Evolutionary conservation across 2,797 vertebrate species (phyloP).

Genomic region (Darevskia mixta): DNA sequence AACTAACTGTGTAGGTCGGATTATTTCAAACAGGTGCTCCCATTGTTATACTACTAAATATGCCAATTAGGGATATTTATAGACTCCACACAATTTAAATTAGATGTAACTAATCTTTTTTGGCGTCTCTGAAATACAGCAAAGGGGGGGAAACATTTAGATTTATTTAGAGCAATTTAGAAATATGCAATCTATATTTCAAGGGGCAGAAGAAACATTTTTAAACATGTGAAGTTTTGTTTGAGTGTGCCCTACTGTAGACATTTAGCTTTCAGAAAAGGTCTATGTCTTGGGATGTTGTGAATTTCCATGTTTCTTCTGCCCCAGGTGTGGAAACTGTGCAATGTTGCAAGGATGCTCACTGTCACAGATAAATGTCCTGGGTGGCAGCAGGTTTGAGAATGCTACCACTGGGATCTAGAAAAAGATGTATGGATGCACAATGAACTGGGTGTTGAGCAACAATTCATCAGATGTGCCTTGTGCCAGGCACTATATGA

Average conservation of each 20-base stretch:
- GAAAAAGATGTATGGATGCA: not conserved
- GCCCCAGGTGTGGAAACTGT: not conserved
- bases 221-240: not conserved
- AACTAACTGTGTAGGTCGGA: not conserved
- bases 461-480: not conserved
- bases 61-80: constrained; percentile 52
- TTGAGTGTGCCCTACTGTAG: not conserved
- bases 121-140: not conserved
- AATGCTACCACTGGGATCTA: not conserved
- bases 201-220: constrained; percentile 8
- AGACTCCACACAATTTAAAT: constrained; percentile 38
- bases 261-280: constrained; percentile 14
- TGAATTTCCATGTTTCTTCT: not conserved
- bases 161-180: constrained; percentile 37
- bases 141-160: not conserved
- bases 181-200: not conserved
- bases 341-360: not conserved
- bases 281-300: not conserved
- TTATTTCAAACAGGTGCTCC: constrained; percentile 36
- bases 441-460: not conserved
- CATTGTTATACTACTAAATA: constrained; percentile 36
- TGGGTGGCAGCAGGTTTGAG: not conserved
- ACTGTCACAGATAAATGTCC: not conserved
- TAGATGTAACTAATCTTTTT: constrained; percentile 8
- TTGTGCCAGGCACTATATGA: not conserved